Percentiles rank a stretch among this genome's conserved stretches.
Evolutionary conservation across 2,797 vertebrate species (phyloP).

Genomic region (Sciurus carolinensis): DNA sequence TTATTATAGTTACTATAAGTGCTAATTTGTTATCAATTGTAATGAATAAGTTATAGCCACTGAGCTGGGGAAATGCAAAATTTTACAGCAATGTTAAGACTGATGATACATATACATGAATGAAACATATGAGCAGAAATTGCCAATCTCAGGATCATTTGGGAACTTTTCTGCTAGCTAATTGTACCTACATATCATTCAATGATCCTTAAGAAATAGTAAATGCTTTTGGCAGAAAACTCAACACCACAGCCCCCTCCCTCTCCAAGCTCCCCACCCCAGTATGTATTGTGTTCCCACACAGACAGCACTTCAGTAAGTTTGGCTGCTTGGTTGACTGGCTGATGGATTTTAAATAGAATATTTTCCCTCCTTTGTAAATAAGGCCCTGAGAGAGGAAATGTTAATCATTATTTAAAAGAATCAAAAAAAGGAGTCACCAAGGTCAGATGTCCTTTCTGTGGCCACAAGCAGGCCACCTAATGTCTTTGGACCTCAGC

Average conservation of each 20-base stretch:
- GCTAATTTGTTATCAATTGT: slow-evolving; percentile 22
- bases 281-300: neutral
- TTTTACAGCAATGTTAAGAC: neutral
- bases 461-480: neutral
- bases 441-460: neutral
- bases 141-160: neutral
- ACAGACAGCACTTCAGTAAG: neutral
- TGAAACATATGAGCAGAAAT: slow-evolving; percentile 2
- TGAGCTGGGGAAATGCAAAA: neutral
- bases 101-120: neutral
- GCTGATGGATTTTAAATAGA: slow-evolving; percentile 16
- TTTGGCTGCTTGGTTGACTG: neutral
- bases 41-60: neutral
- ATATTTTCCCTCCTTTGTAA: neutral
- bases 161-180: neutral
- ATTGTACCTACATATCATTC: neutral
- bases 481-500: neutral
- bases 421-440: neutral
- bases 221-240: neutral
- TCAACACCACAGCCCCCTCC: neutral
- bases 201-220: neutral
- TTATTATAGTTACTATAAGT: slow-evolving; percentile 40
- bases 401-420: neutral
- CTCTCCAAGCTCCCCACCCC: rapidly evolving
- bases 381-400: neutral